phyloP scores from a whole-genome alignment of 2,113 vertebrate genomes.

The Balaenoptera acutorostrata region DNA sequence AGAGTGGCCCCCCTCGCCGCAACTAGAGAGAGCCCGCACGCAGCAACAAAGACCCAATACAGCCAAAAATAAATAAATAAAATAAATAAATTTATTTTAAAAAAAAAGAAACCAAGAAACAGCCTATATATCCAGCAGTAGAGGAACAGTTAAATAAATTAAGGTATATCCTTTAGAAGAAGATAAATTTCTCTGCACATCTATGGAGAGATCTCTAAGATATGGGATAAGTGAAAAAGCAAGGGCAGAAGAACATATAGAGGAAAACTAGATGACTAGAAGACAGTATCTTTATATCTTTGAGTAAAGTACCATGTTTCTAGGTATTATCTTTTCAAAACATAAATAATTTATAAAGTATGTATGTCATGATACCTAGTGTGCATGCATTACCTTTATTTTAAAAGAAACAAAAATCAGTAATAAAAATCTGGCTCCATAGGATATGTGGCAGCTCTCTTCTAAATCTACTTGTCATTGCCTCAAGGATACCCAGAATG shows the following conservation, averaged over 20 bases:
- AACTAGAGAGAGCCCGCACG: no score
- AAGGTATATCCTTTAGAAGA: neutral
- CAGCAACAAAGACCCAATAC: no score
- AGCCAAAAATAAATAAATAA: no score
- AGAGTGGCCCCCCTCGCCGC: no score
- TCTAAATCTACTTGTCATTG: conserved; percentile 11
- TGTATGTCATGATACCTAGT: neutral
- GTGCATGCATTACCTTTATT: neutral
- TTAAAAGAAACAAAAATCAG: neutral
- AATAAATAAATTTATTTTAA: no score
- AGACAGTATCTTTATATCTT: neutral
- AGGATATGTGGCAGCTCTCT: neutral
- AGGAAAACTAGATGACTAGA: neutral
- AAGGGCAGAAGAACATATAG: neutral
- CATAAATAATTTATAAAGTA: neutral
- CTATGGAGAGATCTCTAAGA: neutral
- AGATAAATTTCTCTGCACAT: neutral
- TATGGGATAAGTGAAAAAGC: neutral
- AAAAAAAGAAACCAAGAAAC: neutral
- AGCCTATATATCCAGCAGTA: neutral
- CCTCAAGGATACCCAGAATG: neutral
- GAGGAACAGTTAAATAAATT: neutral
- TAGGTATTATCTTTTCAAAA: neutral
- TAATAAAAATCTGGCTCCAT: neutral
- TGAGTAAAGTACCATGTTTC: neutral